These are phyloP conservation scores for Picathartes gymnocephalus DNA, from an alignment of 2,113 vertebrate species.

Conservation along the genomic window DNA sequence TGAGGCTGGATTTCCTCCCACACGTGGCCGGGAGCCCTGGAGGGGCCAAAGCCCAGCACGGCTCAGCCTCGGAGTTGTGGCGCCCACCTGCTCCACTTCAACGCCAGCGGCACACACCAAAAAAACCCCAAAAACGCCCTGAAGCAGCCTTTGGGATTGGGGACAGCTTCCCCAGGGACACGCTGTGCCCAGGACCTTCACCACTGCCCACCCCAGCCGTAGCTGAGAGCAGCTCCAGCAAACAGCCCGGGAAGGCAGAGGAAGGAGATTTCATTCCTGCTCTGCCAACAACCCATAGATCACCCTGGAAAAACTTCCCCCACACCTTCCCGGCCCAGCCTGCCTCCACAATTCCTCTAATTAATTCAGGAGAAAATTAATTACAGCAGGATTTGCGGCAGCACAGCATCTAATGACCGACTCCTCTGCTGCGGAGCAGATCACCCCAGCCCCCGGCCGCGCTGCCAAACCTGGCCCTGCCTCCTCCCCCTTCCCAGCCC, in stretches of 20 bases:
- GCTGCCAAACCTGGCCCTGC: conserved; percentile 5
- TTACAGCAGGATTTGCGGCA: conserved; percentile 74
- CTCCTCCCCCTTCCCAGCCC: not conserved
- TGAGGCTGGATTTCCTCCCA: not conserved
- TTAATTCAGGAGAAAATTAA: conserved; percentile 89
- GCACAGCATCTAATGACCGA: conserved; percentile 48
- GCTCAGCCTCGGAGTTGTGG: not conserved
- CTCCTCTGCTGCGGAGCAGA: conserved; percentile 19
- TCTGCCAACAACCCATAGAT: conserved; percentile 6
- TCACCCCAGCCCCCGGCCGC: conserved; percentile 33
- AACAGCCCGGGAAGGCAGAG: not conserved
- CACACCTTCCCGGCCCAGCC: not conserved
- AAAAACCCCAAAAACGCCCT: not conserved
- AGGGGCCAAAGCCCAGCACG: not conserved
- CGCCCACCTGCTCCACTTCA: no score
- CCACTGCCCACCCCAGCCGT: fast-evolving
- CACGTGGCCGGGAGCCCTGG: fast-evolving
- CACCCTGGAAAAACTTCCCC: conserved; percentile 33
- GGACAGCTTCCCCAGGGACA: not conserved
- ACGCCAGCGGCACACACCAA: fast-evolving
- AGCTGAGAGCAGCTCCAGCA: not conserved
- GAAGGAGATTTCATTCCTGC: not conserved
- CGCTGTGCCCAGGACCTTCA: not conserved
- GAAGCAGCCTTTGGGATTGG: not conserved
- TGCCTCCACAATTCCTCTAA: conserved; percentile 69